Conservation (phyloP, 2,113 vertebrate genomes). For the Spheniscus mendiculus region DNA sequence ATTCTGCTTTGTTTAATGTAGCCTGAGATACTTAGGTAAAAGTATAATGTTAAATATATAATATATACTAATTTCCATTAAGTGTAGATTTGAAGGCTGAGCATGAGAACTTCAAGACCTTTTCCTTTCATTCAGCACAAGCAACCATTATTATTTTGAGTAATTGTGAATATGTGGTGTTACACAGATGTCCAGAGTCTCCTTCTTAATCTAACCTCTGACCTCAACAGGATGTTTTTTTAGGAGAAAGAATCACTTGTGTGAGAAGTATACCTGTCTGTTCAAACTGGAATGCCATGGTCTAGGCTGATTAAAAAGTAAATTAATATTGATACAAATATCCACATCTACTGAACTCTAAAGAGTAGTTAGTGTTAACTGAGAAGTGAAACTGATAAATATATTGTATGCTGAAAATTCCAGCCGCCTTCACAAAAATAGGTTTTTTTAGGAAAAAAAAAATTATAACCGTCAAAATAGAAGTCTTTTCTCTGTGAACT, state of each 20-base stretch:
- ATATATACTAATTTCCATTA: background rate
- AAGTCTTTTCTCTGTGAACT: background rate
- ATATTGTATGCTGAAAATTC: background rate
- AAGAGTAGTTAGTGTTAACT: background rate
- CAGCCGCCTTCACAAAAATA: background rate
- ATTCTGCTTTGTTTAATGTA: background rate
- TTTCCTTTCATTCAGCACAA: background rate
- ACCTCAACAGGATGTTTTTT: constrained; percentile 7
- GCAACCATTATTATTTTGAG: background rate
- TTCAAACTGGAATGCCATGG: background rate
- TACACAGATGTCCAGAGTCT: constrained; percentile 22
- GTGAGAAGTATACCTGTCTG: constrained; percentile 14
- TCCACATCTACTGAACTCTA: background rate
- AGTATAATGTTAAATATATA: background rate
- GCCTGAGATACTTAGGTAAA: background rate
- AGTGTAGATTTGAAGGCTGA: background rate
- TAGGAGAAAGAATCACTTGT: background rate
- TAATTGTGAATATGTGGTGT: background rate
- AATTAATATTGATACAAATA: background rate
- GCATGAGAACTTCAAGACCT: background rate
- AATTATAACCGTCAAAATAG: background rate
- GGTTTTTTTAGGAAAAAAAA: background rate
- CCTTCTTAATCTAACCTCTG: constrained; percentile 35
- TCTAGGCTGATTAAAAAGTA: background rate
- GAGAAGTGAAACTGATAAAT: background rate